These are phyloP conservation scores for Drosophila borborema DNA, from an alignment of 2,888 invertebrate species.

Conservation along the genomic window DNA sequence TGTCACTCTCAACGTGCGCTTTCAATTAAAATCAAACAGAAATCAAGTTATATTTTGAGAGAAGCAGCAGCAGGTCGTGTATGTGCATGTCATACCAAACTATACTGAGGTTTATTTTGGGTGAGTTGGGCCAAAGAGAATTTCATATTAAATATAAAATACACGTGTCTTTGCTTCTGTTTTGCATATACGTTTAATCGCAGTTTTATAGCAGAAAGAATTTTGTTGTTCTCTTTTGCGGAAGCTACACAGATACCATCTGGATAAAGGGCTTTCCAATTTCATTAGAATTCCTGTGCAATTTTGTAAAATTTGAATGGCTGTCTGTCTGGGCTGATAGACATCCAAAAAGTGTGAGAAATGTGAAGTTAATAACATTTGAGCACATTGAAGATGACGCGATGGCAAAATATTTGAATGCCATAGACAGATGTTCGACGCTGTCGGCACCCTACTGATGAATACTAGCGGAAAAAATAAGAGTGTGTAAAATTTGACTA, in stretches of 20 bases:
- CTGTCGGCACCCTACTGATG: conserved; percentile 5
- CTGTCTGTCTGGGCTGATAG: conserved; percentile 12
- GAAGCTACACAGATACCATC: not conserved
- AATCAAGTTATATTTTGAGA: conserved; percentile 32
- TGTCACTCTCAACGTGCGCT: conserved; percentile 37
- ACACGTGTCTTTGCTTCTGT: not conserved
- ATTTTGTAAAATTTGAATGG: conserved; percentile 19
- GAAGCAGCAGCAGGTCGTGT: not conserved
- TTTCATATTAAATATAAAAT: not conserved
- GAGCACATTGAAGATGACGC: conserved; percentile 61
- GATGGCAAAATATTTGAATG: conserved; percentile 43
- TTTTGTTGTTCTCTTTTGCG: not conserved
- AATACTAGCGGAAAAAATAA: not conserved
- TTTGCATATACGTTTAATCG: not conserved
- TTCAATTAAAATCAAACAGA: conserved; percentile 76
- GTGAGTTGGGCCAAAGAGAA: not conserved
- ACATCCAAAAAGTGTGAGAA: conserved; percentile 61
- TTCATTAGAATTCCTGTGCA: conserved; percentile 10
- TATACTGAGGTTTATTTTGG: not conserved
- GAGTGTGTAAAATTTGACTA: not conserved
- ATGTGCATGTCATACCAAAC: not conserved
- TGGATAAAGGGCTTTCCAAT: conserved; percentile 15
- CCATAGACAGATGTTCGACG: conserved; percentile 38
- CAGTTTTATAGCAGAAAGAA: not conserved
- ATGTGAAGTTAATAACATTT: conserved; percentile 74